These are phyloP conservation scores for Hipparchia semele DNA, from an alignment of 2,888 invertebrate genomes.

Conservation along the genomic window DNA sequence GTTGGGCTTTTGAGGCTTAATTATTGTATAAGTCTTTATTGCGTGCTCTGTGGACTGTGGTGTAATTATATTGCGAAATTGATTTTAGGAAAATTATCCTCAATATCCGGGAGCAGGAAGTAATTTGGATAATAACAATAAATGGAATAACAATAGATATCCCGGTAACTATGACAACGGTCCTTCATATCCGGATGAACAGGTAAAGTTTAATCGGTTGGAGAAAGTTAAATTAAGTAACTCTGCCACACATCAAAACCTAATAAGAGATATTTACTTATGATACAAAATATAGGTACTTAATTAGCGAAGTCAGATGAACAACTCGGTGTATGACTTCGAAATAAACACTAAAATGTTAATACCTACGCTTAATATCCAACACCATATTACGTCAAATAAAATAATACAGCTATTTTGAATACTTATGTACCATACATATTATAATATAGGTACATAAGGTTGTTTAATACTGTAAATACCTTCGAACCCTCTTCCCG, in stretches of 20 bases:
- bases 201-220: constrained; percentile 25
- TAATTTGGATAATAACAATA: constrained; percentile 23
- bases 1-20: no score
- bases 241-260: not conserved
- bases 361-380: no score
- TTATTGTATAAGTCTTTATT: no score
- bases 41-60: not conserved
- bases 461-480: not conserved
- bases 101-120: constrained; percentile 22
- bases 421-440: no score
- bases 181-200: constrained; percentile 10
- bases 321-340: no score
- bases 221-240: constrained; percentile 12
- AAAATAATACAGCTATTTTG: no score
- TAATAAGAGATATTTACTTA: no score
- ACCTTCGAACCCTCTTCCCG: not conserved
- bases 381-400: no score
- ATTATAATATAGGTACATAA: no score
- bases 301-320: no score
- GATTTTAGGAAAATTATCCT: constrained; percentile 21
- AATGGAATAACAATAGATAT: constrained; percentile 17
- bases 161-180: constrained; percentile 16
- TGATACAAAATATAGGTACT: no score
- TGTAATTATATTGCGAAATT: not conserved
- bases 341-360: no score